Base-by-base conservation (phyloP, 2,888 invertebrate species). In the Nemurella pictetii region DNA sequence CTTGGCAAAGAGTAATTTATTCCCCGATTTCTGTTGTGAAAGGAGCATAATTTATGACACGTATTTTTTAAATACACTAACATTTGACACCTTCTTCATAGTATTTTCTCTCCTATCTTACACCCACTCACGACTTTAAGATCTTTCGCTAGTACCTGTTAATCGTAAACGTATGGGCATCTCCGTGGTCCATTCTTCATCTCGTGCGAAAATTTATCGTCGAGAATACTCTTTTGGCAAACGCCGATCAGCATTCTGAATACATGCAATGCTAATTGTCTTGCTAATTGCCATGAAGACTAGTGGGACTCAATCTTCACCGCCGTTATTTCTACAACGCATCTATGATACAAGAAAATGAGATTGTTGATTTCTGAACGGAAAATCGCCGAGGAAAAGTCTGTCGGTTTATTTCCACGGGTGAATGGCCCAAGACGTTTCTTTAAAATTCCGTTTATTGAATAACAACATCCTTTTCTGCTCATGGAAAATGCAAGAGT, bases 31-130 rank as follows among this genome's bases (percentile, higher is more conserved):
- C 27, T 77, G 77, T 77, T 77, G 77, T 77, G 77, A 77, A 77
- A 77, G 77, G 77, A 77, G 27, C 77, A 77, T 77, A 77, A 77
- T 77, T 77, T 77, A 77, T 81, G 36, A 81, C 35, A 81, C 36
- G 32, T 80, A 29, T 36, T 36, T n/a, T 36, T 9, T 35, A 25
- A 4, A 75, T 27, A 75, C 28, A 25, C 5, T 27, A 0, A 2
- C n/a, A 75, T 75, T 9, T 75, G 28, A 75, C 75, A 75, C 75
- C 27, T 75, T 28, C 74, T 26, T 74, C 74, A 74, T 26, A 4
- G 26, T 74, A 20, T 74, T 7, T 25, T 20, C 26, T 26, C 74
- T n/a, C 30, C 25, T 30, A 28, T 80, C 30, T 32, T 30, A 30
- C 20, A 30, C 30, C 74, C 74, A 74, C 74, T n/a, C 74, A 20